Conservation (phyloP, 2,888 invertebrate genomes). For the Platycheirus albimanus region DNA sequence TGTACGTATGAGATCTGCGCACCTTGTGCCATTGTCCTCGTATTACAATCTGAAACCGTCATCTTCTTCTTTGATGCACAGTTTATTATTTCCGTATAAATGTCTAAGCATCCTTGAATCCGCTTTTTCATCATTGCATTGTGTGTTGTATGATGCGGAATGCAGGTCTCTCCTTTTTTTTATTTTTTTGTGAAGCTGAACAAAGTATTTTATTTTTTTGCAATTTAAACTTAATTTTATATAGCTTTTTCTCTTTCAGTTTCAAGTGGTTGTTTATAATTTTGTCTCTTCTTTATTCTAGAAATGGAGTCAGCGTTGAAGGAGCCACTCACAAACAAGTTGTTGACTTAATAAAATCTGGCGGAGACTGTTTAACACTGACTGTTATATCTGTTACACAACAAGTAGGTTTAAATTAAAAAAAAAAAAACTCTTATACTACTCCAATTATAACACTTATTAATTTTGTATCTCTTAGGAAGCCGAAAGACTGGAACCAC, state of each 20-base stretch:
- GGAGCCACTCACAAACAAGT: conserved; percentile 99
- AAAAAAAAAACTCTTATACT: background rate
- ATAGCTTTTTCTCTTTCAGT: conserved; percentile 6
- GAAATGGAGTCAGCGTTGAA: conserved; percentile 98
- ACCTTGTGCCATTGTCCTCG: conserved; percentile 36
- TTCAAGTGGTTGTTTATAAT: conserved; percentile 13
- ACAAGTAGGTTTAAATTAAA: conserved; percentile 85
- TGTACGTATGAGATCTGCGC: conserved; percentile 10
- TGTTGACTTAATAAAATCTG: conserved; percentile 99
- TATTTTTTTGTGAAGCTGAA: conserved; percentile 2
- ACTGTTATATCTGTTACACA: conserved; percentile 98
- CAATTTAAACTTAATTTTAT: conserved; percentile 58
- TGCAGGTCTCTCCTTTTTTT: conserved; percentile 29
- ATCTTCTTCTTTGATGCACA: conserved; percentile 43
- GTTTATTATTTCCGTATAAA: conserved; percentile 56
- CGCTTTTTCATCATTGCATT: background rate
- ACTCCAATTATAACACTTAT: background rate
- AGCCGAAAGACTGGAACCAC: conserved; percentile 92
- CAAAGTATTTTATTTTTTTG: conserved; percentile 25
- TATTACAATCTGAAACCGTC: conserved; percentile 51
- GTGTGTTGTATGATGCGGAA: too few relatives aligned
- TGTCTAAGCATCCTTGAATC: conserved; percentile 31
- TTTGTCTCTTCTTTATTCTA: conserved; percentile 83
- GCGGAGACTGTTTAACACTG: conserved; percentile 97
- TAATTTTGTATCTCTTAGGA: conserved; percentile 84